Base-by-base conservation (phyloP, 2,888 invertebrate species). In the Pilophorus perplexus region DNA sequence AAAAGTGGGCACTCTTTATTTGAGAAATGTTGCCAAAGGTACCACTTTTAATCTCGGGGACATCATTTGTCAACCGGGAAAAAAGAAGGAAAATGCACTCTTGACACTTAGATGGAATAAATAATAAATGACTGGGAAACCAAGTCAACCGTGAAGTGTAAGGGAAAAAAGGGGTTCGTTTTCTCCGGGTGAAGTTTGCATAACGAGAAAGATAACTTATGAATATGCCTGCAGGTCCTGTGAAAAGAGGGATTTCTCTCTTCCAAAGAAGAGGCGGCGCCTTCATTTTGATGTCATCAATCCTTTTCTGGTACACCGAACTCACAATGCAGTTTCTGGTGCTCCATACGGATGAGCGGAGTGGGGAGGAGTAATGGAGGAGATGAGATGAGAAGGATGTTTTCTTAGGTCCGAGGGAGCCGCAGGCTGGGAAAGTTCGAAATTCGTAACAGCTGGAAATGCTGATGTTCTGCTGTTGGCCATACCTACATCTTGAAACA, bases 41-140 rank as follows among this genome's bases (percentile, higher is more conserved):
- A 8, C 28, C 52, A 28, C 46, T 46, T 62, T 62, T 37, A 62
- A 62, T 62, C 46, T 46, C 14, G 22, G 22, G 48, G 27, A 18
- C 44, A 18, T 28, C 62, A 62, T 62, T 62, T 62, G 48, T 62
- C 62, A 62, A 14, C 16, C 6, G 16, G 20, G 16, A 10, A 16
- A 38, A 62, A 62, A 38, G 23, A 20, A 38, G 22, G 48, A 62
- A 59, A 62, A 48, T 62, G 62, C 62, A 62, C 46, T 28, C 18
- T 25, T 54, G 64, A 54, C 64, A 54, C 54, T 54, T 54, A 27
- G 52, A 54, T 40, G 64, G 44, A 38, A 65, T 65, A 52, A 52
- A 52, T 65, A 54, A 65, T 54, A 65, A 65, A 65, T 65, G 64
- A 28, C 22, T n/a, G 16, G 52, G 25, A 22, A 48, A 12, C 48